Conservation (phyloP, 2,797 vertebrate genomes). For the Peromyscus eremicus region DNA sequence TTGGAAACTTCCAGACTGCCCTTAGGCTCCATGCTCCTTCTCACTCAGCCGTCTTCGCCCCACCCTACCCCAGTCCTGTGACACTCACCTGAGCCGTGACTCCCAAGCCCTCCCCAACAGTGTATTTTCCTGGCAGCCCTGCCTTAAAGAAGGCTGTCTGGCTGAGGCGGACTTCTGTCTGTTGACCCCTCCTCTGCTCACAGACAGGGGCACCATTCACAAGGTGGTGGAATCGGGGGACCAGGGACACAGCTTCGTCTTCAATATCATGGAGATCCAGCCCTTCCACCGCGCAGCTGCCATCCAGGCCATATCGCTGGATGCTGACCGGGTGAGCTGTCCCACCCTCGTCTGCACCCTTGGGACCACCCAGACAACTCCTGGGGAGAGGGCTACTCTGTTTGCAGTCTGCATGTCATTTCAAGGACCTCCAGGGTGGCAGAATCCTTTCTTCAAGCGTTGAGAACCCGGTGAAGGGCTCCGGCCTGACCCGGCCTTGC, state of each 20-base stretch:
- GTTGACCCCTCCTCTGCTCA: constrained; percentile 17
- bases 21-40: not conserved
- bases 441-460: too few species aligned
- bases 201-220: constrained; percentile 89
- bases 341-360: not conserved
- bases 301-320: constrained; percentile 86
- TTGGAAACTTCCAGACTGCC: not conserved
- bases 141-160: not conserved
- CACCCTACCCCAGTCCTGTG: not conserved
- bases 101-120: not conserved
- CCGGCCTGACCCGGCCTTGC: not conserved
- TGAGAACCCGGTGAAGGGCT: not conserved
- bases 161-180: not conserved
- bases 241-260: constrained; percentile 16
- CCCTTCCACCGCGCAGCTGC: constrained; percentile 79
- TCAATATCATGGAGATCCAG: constrained; percentile 89
- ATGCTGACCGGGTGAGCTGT: constrained; percentile 83
- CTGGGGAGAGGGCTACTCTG: not conserved
- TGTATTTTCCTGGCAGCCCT: not conserved
- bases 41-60: not conserved
- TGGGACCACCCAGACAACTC: not conserved
- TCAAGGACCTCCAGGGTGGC: not conserved
- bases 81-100: not conserved
- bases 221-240: constrained; percentile 84
- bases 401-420: not conserved